These are phyloP conservation scores for Lasioglossum zephyrum DNA, from an alignment of 2,888 invertebrate genomes.

Conservation along the genomic window DNA sequence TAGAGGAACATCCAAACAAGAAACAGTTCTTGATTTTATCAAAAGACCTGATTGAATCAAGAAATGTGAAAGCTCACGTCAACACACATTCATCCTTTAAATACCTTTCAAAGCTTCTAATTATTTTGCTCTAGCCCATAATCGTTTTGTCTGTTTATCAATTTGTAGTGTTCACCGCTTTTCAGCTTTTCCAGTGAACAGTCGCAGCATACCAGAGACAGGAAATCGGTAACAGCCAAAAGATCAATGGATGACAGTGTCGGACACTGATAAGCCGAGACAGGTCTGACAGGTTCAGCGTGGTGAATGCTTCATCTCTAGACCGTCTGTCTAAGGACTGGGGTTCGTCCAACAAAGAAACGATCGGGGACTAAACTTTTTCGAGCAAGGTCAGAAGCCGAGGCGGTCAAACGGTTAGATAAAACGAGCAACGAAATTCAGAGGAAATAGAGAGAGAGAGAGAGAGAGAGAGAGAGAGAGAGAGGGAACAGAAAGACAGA, in stretches of 20 bases:
- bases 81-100: not conserved
- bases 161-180: not conserved
- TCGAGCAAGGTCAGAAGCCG: slow-evolving; percentile 55
- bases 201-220: not conserved
- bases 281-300: not conserved
- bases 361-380: slow-evolving; percentile 50
- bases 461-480: not conserved
- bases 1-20: too few species aligned
- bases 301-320: slow-evolving; percentile 4
- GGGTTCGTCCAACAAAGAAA: slow-evolving; percentile 48
- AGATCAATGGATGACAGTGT: not conserved
- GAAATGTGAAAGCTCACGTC: too few species aligned
- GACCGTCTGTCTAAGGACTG: slow-evolving; percentile 16
- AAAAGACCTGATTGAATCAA: too few species aligned
- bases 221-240: not conserved
- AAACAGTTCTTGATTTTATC: too few species aligned
- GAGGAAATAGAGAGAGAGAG: slow-evolving; percentile 25
- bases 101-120: not conserved
- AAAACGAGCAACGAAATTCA: slow-evolving; percentile 45
- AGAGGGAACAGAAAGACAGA: slow-evolving; percentile 46
- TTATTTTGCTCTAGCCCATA: not conserved
- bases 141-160: not conserved
- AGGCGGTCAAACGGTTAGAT: slow-evolving; percentile 38
- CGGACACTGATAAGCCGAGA: not conserved
- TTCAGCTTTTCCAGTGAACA: not conserved